Base-by-base conservation (phyloP, 1,140 invertebrate genomes). In the Ericerus pela region DNA sequence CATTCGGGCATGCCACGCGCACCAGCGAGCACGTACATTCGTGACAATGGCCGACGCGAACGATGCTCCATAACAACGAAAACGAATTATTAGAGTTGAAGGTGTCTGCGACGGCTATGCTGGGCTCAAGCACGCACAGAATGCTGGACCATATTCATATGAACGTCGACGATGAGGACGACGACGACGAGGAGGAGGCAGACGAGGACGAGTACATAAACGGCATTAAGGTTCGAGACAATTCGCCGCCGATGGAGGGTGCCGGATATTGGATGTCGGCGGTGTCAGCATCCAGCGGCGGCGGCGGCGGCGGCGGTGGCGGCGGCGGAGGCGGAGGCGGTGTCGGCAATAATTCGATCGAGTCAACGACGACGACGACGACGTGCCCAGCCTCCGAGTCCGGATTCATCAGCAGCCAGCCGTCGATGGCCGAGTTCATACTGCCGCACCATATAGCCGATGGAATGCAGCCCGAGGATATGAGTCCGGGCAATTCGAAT, bases 381-480 rank as follows among this genome's bases (percentile, higher is more conserved):
- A 66, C 58, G 60, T 63, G 60, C 64, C 65, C 61, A 62, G 54
- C 73, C 61, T 76, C 79, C 58, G 88, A 91, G 65, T 85, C 84
- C 36, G 88, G 87, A 57, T 93, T 91, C 74, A 91, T 93, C 66
- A 89, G 87, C 71, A 89, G 83, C 65, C 86, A 90, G 68, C 88
- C 88, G 0, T 88, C 85, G 43, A 92, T 93, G 85, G 88, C 88
- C 12, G 89, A 93, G 69, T 91, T 92, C 70, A 87, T 89, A 10
- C 70, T 87, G 60, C 84, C 84, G 10, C 84, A 86, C 61, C 70
- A 86, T 59, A 65, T 72, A 70, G 82, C 78, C 65, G 79, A 78
- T 54, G 62, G 63, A 18, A 59, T 56, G 37, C 52, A 61, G 37
- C 60, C 58, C 27, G 47, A 55, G 16, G 38, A 56, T 16, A 51